Base-by-base conservation (phyloP, 1,140 invertebrate species). In the Adoxophyes honmai region DNA sequence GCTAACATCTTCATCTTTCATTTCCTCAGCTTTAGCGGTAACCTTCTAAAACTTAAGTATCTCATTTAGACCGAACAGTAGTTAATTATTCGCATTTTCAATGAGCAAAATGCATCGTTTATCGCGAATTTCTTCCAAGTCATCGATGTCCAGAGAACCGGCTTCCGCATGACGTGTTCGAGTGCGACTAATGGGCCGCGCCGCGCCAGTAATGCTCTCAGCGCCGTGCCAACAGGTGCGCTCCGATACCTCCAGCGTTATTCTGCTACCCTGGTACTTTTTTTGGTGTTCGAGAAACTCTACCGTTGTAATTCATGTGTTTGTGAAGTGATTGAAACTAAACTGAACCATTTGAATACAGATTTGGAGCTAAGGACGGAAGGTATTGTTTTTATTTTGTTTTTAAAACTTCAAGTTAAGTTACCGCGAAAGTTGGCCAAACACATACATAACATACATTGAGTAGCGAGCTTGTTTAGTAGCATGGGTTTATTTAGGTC, bases 161-260 rank as follows among this genome's bases (percentile, higher is more conserved):
- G 83, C 83, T 86, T 79, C 79, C 73, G 83, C 65, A 60, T 85
- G 80, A 86, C 83, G 81, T 83, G 79, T 80, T 66, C 73, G 52
- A 59, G 53, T 64, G 73, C 72, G 75, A 76, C 82, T 81, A 77
- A 82, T 80, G 70, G 75, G 62, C 59, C 75, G 75, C 64, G 77
- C 65, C 60, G 48, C 59, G 78, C 73, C 83, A 85, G 83, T 85
- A 80, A 70, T 73, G 76, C 62, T 75, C 68, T 70, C 82, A 73
- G 70, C 79, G 79, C 66, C 80, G 78, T 71, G 65, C 73, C 61
- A 78, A 81, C 83, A 83, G 80, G 83, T 84, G 83, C 73, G 60
- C 68, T 79, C 58, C 52, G 38, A 62, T 61, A 66, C 68, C 65
- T 76, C 61, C 59, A 58, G 57, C 57, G 64, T 59, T 62, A 15